phyloP scores from a whole-genome alignment of 2,113 vertebrate species.

The Tragelaphus imberbis region DNA sequence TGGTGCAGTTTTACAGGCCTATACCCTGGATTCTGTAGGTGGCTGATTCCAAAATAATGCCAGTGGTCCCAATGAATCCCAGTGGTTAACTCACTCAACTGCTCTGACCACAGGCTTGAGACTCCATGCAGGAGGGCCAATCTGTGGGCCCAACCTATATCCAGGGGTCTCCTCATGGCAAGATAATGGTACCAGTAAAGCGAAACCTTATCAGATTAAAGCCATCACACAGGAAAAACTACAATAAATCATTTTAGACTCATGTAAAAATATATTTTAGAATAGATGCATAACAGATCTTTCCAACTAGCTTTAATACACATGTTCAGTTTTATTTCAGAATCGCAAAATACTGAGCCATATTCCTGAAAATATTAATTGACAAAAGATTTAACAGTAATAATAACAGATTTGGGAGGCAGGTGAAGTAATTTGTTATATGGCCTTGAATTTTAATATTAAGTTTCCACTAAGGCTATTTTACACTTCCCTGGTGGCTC shows the following conservation, averaged over 20 bases:
- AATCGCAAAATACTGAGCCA: background rate
- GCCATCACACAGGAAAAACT: background rate
- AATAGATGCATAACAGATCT: background rate
- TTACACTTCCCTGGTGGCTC: background rate
- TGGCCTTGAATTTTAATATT: background rate
- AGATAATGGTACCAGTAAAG: background rate
- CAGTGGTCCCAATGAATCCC: rapidly evolving
- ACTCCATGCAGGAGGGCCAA: background rate
- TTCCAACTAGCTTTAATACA: background rate
- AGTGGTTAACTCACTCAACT: background rate
- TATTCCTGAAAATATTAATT: background rate
- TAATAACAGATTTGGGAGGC: background rate
- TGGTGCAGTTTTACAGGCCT: background rate
- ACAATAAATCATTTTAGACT: background rate
- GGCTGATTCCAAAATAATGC: background rate
- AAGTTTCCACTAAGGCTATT: background rate
- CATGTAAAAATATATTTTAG: background rate
- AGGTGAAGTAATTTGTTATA: background rate
- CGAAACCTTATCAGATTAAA: background rate
- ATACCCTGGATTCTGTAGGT: rapidly evolving
- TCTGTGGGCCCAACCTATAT: background rate
- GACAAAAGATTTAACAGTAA: background rate
- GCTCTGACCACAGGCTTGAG: background rate
- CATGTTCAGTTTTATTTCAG: background rate
- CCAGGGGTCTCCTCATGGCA: background rate